Base-by-base conservation (phyloP, 2,113 vertebrate genomes). In the Falco punctatus region DNA sequence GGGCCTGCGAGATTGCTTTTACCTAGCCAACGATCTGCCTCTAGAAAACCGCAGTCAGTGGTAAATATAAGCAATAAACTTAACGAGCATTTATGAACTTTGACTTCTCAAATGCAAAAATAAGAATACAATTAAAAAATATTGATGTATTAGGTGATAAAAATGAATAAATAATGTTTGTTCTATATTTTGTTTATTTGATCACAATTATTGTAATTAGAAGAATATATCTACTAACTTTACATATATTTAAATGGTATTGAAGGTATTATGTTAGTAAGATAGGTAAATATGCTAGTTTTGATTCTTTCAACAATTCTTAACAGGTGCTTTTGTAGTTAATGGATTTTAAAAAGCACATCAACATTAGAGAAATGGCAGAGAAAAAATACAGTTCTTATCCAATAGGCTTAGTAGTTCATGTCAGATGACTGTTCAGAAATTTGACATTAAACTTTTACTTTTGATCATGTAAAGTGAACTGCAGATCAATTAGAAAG, bases 391-490 rank as follows among this genome's bases (percentile, higher is more conserved):
- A 23, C 48, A 49, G 27, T 48, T 23, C 26, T 95, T 87, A 70
- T 66, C 23, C 51, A 91, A 86, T 48, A 77, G n/a, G 22, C 9
- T 86, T 67, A 58, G 66, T 59, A 90, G 55, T 69, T 93, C 58
- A 71, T 61, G 90, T 84, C 86, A 88, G 74, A 90, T 92, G 81
- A 71, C 11, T n/a, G 12, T 80, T 86, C 48, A 87, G 44, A 72
- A 75, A 87, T 88, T 81, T 94, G 84, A 90, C 61, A 57, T 85
- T 79, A 92, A 84, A 26, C 42, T 93, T 94, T 95, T 85, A 71
- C 77, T 86, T 93, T 96, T 93, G 40, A 85, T 95, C 42, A 26
- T 83, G 57, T 78, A 23, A 58, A 38, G 38, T 48, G 57, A 92
- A 67, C 66, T 87, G 13, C 12, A 51, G 44, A 93, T 92, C 86